Evolutionary conservation across 2,113 vertebrate genomes (phyloP).

Genomic region (Elaphurus davidianus): DNA sequence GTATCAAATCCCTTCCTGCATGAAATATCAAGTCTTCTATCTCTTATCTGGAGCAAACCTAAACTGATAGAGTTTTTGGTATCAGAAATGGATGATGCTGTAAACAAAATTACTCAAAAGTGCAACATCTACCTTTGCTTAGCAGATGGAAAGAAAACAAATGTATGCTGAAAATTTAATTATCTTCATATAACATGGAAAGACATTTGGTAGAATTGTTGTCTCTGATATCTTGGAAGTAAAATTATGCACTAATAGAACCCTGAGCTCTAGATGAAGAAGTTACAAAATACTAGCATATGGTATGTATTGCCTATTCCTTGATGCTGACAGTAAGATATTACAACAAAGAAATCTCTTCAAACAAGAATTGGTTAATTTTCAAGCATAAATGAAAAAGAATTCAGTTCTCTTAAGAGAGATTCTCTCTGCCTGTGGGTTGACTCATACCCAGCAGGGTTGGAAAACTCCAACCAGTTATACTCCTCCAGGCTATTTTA

Average conservation of each 20-base stretch:
- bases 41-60: not conserved
- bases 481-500: not conserved
- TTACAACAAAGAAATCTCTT: not conserved
- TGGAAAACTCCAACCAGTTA: not conserved
- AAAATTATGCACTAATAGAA: not conserved
- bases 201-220: not conserved
- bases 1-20: not conserved
- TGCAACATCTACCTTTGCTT: not conserved
- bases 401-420: not conserved
- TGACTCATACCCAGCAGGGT: not conserved
- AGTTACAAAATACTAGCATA: not conserved
- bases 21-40: not conserved
- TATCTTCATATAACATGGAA: not conserved
- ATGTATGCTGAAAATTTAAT: not conserved
- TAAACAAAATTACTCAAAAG: not conserved
- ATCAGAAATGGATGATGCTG: not conserved
- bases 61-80: not conserved
- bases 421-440: not conserved
- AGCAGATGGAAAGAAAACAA: not conserved
- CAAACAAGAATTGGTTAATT: not conserved
- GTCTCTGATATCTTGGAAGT: not conserved
- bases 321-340: not conserved
- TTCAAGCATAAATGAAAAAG: not conserved
- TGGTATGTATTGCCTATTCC: not conserved
- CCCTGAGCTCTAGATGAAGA: not conserved